Evolutionary conservation across 2,888 invertebrate genomes (phyloP).

Genomic region (Epinotia nisella): DNA sequence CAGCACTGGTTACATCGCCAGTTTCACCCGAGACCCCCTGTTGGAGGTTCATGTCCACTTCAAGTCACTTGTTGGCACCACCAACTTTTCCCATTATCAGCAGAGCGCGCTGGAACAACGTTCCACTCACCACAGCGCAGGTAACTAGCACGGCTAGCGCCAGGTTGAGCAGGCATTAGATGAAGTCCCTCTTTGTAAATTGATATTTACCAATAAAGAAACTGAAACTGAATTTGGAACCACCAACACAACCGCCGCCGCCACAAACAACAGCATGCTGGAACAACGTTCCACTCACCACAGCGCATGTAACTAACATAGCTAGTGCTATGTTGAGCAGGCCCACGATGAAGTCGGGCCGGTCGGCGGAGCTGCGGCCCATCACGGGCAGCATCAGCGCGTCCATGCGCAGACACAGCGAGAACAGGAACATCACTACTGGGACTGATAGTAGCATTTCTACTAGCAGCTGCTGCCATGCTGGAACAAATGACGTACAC

Average conservation of each 20-base stretch:
- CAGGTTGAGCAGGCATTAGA: constrained; percentile 43
- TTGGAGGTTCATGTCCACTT: too few species aligned
- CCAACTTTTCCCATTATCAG: not conserved
- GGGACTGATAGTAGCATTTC: constrained; percentile 62
- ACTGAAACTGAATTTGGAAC: too few species aligned
- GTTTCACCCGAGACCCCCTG: too few species aligned
- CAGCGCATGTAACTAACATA: constrained; percentile 50
- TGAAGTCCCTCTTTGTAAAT: not conserved
- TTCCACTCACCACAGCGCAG: not conserved
- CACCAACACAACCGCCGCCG: too few species aligned
- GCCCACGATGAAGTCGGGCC: constrained; percentile 64
- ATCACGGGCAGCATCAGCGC: constrained; percentile 68
- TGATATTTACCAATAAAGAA: too few species aligned
- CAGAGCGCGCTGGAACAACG: not conserved
- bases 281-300: constrained; percentile 54
- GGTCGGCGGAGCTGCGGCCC: constrained; percentile 57
- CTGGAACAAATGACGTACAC: constrained; percentile 54
- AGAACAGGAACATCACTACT: constrained; percentile 56
- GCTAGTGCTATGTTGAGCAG: constrained; percentile 60
- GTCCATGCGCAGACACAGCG: constrained; percentile 59
- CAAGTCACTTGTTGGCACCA: not conserved
- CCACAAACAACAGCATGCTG: not conserved
- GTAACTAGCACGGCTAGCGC: not conserved
- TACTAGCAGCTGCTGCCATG: constrained; percentile 68
- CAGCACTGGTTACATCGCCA: too few species aligned